Evolutionary conservation across 2,797 vertebrate genomes (phyloP), one percentile per base, ranked within the genome.

Genomic region (Myotis vivesi): DNA sequence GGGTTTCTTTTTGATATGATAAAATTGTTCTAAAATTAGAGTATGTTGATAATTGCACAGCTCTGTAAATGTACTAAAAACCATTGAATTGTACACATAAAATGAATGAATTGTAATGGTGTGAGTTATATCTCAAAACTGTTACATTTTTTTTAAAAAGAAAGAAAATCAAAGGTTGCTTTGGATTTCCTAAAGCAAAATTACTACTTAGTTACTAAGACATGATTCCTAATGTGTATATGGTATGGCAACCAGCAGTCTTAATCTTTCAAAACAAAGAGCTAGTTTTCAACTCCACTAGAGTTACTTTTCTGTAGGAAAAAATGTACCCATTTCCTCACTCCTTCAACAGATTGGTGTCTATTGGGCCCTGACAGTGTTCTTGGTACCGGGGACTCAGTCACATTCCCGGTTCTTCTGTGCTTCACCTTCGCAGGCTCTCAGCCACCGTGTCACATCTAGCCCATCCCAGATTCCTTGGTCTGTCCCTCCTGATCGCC

Each of bases 181-280:
- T 87, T 75, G 49, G 30, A 72, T 51, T 90, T 95, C 33, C 38
- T 94, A 80, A 91, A 64, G 68, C 57, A 64, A 53, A 75, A 23
- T 73, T n/a, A 64, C 30, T n/a, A 33, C 62, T 33, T 17, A n/a
- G 62, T n/a, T 64, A 64, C 30, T n/a, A 75, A 91, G 30, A 75
- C 71, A 28, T 73, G 66, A 66, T 82, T 77, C 30, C 36, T 49
- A 79, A 68, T 36, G 6, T 69, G 10, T 38, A 30, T 77, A 66
- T 73, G 25, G 2, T 69, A 0, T 84, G 57, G 23, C 30, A 80
- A 30, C 20, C 25, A 55, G 12, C 28, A 59, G 25, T 55, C 44
- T 71, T 85, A 68, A 53, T 66, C 41, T 77, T 62, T 68, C 77
- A 94, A 91, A 87, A 36, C 55, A 57, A 91, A 92, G 53, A 90